These are phyloP conservation scores for Sminthopsis crassicaudata DNA, from an alignment of 2,113 vertebrate species.

Conservation along the genomic window DNA sequence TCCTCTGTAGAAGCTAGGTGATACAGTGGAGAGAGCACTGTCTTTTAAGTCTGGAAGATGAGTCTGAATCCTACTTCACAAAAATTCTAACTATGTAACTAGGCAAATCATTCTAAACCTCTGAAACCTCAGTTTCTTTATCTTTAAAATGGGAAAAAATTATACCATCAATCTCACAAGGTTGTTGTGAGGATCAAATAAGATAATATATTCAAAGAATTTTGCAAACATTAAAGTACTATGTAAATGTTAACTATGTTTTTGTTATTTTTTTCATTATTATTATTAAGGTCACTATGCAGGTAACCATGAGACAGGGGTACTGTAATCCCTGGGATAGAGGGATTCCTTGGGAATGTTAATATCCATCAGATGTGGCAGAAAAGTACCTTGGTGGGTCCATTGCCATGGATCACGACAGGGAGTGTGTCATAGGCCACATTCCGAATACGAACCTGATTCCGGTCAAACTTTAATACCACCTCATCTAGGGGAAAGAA, in stretches of 20 bases:
- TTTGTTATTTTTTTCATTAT: neutral
- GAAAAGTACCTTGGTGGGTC: constrained; percentile 87
- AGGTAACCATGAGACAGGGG: neutral
- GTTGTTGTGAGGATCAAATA: neutral
- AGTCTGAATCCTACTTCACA: neutral
- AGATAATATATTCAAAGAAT: neutral
- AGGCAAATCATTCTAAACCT: neutral
- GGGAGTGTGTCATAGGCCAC: constrained; percentile 89
- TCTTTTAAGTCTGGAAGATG: neutral
- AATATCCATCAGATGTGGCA: neutral
- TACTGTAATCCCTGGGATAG: neutral
- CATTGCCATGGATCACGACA: constrained; percentile 88
- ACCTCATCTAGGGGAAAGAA: constrained; percentile 84
- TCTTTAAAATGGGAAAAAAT: neutral
- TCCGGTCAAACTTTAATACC: constrained; percentile 88
- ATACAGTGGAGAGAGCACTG: neutral
- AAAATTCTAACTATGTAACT: neutral
- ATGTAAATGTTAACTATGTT: neutral
- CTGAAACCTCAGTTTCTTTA: neutral
- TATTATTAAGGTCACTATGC: neutral
- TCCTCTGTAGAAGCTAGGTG: neutral
- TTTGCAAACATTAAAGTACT: neutral
- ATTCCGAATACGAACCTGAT: constrained; percentile 85
- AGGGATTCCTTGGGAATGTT: neutral
- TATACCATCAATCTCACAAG: neutral